phyloP scores from a whole-genome alignment of 37 sponge, comb jelly and placozoan species.

The Oscarella lobularis region DNA sequence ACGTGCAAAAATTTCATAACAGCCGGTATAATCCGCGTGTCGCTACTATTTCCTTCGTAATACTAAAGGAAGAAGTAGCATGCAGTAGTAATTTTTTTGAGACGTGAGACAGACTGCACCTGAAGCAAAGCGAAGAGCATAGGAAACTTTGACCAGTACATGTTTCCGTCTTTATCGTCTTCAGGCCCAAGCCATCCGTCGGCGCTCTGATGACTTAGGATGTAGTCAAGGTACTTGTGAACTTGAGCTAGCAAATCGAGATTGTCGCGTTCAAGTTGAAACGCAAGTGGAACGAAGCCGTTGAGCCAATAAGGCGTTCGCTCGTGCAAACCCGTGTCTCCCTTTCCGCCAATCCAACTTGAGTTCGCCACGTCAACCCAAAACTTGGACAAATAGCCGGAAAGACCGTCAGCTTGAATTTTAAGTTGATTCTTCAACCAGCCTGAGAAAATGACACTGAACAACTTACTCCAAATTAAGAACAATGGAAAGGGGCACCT shows the following conservation, averaged over 20 bases:
- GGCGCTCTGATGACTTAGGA: slow-evolving; percentile 34
- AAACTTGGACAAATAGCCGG: slow-evolving; percentile 50
- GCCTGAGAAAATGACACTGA: slow-evolving; percentile 17
- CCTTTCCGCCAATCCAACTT: slow-evolving; percentile 53
- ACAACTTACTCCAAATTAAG: neutral
- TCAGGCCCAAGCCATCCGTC: slow-evolving; percentile 53
- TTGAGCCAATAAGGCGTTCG: slow-evolving; percentile 70
- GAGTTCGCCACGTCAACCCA: slow-evolving; percentile 63
- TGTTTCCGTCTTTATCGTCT: slow-evolving; percentile 43
- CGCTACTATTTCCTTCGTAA: slow-evolving; percentile 40
- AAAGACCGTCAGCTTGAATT: slow-evolving; percentile 45
- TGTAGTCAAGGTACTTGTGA: slow-evolving; percentile 31
- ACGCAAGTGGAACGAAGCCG: slow-evolving; percentile 63
- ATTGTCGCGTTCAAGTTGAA: slow-evolving; percentile 49
- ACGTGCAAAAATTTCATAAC: slow-evolving; percentile 39
- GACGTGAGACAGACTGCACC: neutral
- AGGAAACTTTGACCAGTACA: slow-evolving; percentile 60
- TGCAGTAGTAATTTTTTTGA: too few relatives aligned
- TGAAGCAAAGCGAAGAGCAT: slow-evolving; percentile 25
- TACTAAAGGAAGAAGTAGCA: slow-evolving; percentile 12
- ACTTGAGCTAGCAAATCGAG: slow-evolving; percentile 10
- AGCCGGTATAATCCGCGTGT: slow-evolving; percentile 34
- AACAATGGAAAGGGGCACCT: slow-evolving; percentile 14
- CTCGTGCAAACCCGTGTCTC: slow-evolving; percentile 47
- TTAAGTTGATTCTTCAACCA: slow-evolving; percentile 42